phyloP scores from a whole-genome alignment of 2,888 invertebrate species.

The Branchinecta sandiegonensis region DNA sequence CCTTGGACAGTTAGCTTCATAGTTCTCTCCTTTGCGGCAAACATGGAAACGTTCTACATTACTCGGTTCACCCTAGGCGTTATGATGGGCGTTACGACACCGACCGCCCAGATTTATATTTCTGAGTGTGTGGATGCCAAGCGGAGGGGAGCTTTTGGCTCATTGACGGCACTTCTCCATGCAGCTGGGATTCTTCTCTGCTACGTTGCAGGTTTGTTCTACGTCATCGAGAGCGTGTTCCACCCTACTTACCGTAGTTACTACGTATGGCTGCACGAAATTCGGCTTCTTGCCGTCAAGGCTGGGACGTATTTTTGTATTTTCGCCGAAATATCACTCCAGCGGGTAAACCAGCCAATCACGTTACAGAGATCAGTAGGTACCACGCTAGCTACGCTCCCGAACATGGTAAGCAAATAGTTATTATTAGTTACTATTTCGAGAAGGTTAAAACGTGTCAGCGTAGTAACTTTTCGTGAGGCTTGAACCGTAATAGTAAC shows the following conservation, averaged over 20 bases:
- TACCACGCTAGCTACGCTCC: no score
- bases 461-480: no score
- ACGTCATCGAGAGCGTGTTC: background rate
- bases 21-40: conserved; percentile 44
- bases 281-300: no score
- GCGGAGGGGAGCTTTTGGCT: conserved; percentile 21
- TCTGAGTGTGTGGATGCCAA: conserved; percentile 22
- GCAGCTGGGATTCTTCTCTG: conserved; percentile 21
- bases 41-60: conserved; percentile 45
- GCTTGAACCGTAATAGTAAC: no score
- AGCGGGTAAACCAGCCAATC: no score
- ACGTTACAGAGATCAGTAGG: no score
- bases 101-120: conserved; percentile 46
- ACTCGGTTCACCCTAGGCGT: conserved; percentile 55
- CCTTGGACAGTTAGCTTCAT: conserved; percentile 29
- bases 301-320: no score
- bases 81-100: conserved; percentile 45
- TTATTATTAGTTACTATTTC: no score
- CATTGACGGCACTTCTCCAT: conserved; percentile 20
- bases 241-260: background rate
- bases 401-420: no score
- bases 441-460: no score
- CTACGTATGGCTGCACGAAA: no score
- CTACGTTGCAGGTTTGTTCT: conserved; percentile 20
- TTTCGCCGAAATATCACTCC: no score